A percentile compares a stretch with the other conserved stretches of the same genome.
These are phyloP conservation scores for Scarus forsteni DNA, from an alignment of 2,797 vertebrate species.

Conservation along the genomic window DNA sequence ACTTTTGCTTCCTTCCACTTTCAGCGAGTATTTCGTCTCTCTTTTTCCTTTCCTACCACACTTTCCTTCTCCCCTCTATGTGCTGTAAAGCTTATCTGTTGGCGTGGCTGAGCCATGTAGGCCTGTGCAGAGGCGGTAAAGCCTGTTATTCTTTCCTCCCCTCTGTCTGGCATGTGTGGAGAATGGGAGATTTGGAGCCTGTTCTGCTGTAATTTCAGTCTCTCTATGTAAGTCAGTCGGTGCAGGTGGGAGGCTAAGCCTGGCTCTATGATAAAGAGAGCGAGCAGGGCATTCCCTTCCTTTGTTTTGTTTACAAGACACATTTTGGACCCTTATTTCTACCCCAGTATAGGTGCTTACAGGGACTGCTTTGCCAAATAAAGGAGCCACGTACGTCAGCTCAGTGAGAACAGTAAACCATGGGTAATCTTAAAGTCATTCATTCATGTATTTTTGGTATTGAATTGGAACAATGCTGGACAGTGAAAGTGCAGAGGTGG, in stretches of 20 bases:
- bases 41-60: constrained; percentile 15
- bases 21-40: constrained; percentile 35
- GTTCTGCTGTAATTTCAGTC: constrained; percentile 73
- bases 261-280: constrained; percentile 42
- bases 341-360: background rate
- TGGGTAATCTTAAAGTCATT: too few relatives aligned
- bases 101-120: constrained; percentile 37
- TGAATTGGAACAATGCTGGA: too few relatives aligned
- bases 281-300: constrained; percentile 7
- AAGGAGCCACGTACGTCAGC: too few relatives aligned
- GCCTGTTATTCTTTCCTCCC: constrained; percentile 79
- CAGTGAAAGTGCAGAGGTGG: too few relatives aligned
- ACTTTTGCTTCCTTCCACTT: constrained; percentile 25
- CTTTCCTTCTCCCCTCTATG: constrained; percentile 30
- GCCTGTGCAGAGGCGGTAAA: constrained; percentile 47
- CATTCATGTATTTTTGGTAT: too few relatives aligned
- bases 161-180: constrained; percentile 76
- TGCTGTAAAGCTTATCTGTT: constrained; percentile 67
- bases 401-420: too few relatives aligned
- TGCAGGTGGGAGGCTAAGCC: constrained; percentile 54
- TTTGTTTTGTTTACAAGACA: constrained; percentile 36
- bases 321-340: constrained; percentile 2
- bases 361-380: too few relatives aligned
- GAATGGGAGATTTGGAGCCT: constrained; percentile 68
- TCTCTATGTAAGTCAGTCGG: constrained; percentile 25